phyloP scores from a whole-genome alignment of 2,113 vertebrate species.

The Oxygymnocypris stewartii region DNA sequence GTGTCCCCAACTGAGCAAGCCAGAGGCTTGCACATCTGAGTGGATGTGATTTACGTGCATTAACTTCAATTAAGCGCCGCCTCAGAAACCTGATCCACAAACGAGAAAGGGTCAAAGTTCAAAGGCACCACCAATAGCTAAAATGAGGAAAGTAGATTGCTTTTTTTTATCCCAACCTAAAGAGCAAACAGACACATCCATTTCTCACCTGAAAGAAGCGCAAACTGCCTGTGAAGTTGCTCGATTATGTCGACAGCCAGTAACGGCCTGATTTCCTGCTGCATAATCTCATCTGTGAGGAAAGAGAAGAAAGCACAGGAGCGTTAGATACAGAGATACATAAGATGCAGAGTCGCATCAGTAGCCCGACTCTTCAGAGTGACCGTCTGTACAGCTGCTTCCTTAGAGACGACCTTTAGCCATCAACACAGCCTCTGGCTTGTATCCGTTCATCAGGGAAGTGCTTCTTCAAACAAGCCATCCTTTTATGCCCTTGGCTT shows the following conservation, averaged over 20 bases:
- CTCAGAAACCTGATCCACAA: slow-evolving; percentile 29
- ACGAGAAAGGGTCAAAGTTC: neutral
- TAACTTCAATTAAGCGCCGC: slow-evolving; percentile 33
- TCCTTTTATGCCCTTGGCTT: slow-evolving; percentile 47
- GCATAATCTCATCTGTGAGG: slow-evolving; percentile 94
- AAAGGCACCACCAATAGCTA: neutral
- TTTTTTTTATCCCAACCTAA: neutral
- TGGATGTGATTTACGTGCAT: slow-evolving; percentile 37
- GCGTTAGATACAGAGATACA: neutral
- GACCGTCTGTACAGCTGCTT: slow-evolving; percentile 35
- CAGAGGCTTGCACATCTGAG: no score
- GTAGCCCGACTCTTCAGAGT: slow-evolving; percentile 16
- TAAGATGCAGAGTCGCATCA: neutral
- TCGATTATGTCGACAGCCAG: slow-evolving; percentile 93
- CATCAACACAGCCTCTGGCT: slow-evolving; percentile 46
- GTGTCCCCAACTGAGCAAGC: no score
- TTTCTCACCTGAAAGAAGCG: slow-evolving; percentile 89
- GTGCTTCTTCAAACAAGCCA: slow-evolving; percentile 49
- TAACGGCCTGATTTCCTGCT: slow-evolving; percentile 93
- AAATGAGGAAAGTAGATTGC: neutral
- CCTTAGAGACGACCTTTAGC: slow-evolving; percentile 47
- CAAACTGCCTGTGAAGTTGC: slow-evolving; percentile 93
- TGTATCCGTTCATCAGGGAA: slow-evolving; percentile 43
- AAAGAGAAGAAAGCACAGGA: neutral
- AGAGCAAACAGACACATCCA: neutral